Percentiles rank a stretch among this genome's conserved stretches.
Conservation (phyloP, 2,797 vertebrate genomes). For the Eulemur mongoz region DNA sequence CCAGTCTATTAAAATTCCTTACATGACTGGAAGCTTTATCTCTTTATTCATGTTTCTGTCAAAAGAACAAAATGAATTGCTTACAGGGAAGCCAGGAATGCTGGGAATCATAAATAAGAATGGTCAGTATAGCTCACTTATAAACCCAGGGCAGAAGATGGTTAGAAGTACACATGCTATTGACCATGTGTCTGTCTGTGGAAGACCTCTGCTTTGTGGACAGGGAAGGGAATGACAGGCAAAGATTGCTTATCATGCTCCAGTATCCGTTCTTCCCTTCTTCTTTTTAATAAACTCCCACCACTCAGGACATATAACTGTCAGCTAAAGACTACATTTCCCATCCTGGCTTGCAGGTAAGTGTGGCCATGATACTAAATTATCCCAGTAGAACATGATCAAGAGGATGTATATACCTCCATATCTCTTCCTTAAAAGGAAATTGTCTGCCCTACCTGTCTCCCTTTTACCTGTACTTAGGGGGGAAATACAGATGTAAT, state of each 20-base stretch:
- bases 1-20: conserved; percentile 18
- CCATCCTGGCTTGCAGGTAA: neutral
- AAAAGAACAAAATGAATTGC: neutral
- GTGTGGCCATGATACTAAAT: conserved; percentile 6
- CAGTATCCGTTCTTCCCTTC: neutral
- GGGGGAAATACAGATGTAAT: neutral
- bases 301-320: neutral
- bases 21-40: neutral
- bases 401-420: neutral
- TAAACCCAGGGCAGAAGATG: neutral
- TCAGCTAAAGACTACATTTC: conserved; percentile 1
- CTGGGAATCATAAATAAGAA: neutral
- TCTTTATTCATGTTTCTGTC: neutral
- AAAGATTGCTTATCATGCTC: neutral
- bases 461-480: neutral
- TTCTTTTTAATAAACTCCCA: neutral
- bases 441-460: neutral
- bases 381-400: neutral
- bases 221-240: neutral
- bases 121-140: neutral
- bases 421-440: neutral
- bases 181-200: neutral
- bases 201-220: neutral
- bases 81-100: neutral
- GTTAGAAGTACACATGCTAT: neutral